Conservation (phyloP, 2,113 vertebrate genomes). For the Spheniscus mendiculus region DNA sequence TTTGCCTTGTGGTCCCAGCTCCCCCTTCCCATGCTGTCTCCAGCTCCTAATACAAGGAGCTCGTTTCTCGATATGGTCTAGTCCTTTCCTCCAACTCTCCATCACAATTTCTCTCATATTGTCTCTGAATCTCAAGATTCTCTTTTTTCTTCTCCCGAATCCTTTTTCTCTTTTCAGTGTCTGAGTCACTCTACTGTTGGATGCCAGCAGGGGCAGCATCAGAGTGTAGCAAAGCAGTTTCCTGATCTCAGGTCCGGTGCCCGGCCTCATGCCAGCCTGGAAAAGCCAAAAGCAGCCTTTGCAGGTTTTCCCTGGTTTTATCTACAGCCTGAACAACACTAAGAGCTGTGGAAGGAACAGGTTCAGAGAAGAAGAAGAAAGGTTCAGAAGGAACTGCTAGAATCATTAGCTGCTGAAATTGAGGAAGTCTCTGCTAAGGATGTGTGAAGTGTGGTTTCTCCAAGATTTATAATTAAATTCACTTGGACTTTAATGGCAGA, state of each 20-base stretch:
- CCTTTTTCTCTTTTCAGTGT: neutral
- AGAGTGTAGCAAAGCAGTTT: neutral
- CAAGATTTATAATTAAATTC: neutral
- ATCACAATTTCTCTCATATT: neutral
- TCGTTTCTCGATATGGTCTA: neutral
- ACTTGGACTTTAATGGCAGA: neutral
- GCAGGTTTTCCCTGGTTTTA: neutral
- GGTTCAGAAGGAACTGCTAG: neutral
- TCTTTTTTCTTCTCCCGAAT: neutral
- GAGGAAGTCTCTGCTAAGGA: neutral
- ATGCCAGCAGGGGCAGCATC: neutral
- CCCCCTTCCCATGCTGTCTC: neutral
- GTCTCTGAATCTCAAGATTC: neutral
- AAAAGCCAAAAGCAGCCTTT: neutral
- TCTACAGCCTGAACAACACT: neutral
- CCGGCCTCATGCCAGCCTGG: fast-evolving
- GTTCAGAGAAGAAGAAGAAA: neutral
- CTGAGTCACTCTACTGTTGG: neutral
- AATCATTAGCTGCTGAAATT: neutral
- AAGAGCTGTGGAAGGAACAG: neutral
- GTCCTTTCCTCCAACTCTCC: neutral
- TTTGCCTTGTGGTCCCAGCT: neutral
- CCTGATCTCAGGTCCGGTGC: neutral
- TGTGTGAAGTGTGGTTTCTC: neutral
- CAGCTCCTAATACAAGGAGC: neutral